Percentiles rank a stretch among this genome's conserved stretches.
Conservation (phyloP, 1,140 invertebrate species). For the Panulirus ornatus region DNA sequence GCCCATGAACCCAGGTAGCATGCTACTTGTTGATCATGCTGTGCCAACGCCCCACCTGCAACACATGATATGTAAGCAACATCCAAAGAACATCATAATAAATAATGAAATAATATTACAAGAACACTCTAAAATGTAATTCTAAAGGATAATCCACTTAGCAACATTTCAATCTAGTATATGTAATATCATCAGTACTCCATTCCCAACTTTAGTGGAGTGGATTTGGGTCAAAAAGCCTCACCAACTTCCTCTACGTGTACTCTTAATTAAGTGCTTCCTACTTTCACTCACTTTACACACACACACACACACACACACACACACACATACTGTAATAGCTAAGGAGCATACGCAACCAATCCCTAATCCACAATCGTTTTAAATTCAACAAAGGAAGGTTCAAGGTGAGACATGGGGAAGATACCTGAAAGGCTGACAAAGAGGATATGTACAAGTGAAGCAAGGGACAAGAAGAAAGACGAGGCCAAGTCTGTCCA, state of each 20-base stretch:
- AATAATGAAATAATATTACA: too few relatives aligned
- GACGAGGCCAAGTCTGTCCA: too few relatives aligned
- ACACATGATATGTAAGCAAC: background rate
- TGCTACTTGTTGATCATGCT: constrained; percentile 78
- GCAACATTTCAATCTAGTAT: background rate
- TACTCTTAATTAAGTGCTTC: too few relatives aligned
- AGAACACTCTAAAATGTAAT: too few relatives aligned
- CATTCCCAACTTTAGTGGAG: too few relatives aligned
- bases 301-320: too few relatives aligned
- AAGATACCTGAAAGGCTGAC: background rate
- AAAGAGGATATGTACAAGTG: background rate
- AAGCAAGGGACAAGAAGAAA: background rate
- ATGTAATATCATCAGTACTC: background rate
- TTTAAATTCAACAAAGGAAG: background rate
- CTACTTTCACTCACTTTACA: too few relatives aligned
- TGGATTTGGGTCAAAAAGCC: too few relatives aligned
- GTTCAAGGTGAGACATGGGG: background rate
- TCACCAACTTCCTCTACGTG: too few relatives aligned
- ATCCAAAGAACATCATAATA: background rate
- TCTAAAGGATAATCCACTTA: background rate
- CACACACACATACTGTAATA: too few relatives aligned
- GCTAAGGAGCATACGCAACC: too few relatives aligned
- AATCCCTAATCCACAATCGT: too few relatives aligned
- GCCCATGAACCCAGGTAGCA: constrained; percentile 85
- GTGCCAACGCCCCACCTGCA: constrained; percentile 20